Conservation (phyloP, 1,140 invertebrate genomes). For the Helicoverpa zea region DNA sequence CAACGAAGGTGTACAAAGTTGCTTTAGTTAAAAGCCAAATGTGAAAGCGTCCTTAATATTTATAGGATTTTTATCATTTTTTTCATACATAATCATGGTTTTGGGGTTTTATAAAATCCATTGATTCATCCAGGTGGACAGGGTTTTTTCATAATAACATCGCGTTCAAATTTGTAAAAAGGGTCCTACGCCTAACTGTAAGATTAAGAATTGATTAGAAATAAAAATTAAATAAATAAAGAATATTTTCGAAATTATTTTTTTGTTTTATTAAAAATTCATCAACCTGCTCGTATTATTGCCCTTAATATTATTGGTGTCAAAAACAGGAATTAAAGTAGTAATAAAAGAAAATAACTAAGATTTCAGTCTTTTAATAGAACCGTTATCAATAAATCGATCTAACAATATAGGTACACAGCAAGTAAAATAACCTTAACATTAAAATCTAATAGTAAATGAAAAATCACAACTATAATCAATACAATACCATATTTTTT, state of each 20-base stretch:
- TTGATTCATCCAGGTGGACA: not conserved
- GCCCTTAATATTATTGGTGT: too few species aligned
- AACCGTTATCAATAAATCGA: slow-evolving; percentile 77
- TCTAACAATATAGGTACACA: slow-evolving; percentile 73
- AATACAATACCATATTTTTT: slow-evolving; percentile 26
- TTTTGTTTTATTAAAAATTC: slow-evolving; percentile 3
- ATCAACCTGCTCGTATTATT: too few species aligned
- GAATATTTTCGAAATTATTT: slow-evolving; percentile 2
- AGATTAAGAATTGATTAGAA: slow-evolving; percentile 27
- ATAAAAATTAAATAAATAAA: slow-evolving; percentile 22
- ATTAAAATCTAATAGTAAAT: slow-evolving; percentile 52
- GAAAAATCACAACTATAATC: slow-evolving; percentile 54
- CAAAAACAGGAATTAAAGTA: too few species aligned
- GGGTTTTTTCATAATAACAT: not conserved
- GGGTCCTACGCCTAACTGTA: slow-evolving; percentile 41
- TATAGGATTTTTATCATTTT: too few species aligned
- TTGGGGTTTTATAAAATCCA: too few species aligned
- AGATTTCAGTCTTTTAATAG: slow-evolving; percentile 85
- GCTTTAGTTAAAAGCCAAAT: too few species aligned
- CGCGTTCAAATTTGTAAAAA: slow-evolving; percentile 25
- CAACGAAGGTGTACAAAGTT: too few species aligned
- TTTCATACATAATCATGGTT: too few species aligned
- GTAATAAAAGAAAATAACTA: slow-evolving; percentile 19
- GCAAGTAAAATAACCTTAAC: slow-evolving; percentile 64
- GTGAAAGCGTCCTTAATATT: too few species aligned